phyloP scores from a whole-genome alignment of 2,797 vertebrate genomes.

The Nannoperca obscura region DNA sequence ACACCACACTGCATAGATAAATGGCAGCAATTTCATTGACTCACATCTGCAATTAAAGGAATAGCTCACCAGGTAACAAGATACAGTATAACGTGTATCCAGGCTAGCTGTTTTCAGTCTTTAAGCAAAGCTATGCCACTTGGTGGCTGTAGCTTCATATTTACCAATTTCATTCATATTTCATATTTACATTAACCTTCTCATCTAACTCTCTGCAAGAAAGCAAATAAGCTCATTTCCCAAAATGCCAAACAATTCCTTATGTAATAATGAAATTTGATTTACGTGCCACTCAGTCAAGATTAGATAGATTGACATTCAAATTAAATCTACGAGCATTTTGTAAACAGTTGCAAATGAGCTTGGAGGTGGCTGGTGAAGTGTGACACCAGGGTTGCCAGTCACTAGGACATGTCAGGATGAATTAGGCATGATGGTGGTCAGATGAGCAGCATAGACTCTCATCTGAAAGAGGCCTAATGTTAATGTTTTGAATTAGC shows the following conservation, averaged over 20 bases:
- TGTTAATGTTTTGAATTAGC: constrained; percentile 57
- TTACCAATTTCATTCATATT: background rate
- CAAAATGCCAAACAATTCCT: background rate
- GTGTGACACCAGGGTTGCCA: constrained; percentile 51
- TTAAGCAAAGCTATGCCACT: background rate
- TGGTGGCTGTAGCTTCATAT: background rate
- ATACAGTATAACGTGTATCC: background rate
- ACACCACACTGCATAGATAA: background rate
- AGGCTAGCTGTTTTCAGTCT: background rate
- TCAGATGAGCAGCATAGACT: constrained; percentile 63
- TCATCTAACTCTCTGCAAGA: background rate
- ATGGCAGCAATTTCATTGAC: background rate
- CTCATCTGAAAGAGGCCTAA: constrained; percentile 48
- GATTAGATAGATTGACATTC: background rate
- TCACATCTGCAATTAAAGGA: background rate
- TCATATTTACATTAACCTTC: background rate
- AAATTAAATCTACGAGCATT: background rate
- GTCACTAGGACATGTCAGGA: constrained; percentile 63
- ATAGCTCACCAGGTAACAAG: background rate
- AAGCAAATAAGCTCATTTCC: background rate
- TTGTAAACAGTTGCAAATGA: constrained; percentile 31
- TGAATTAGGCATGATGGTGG: constrained; percentile 71
- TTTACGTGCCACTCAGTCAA: too few species aligned
- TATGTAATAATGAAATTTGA: background rate
- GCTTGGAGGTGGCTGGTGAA: constrained; percentile 41